Evolutionary conservation across 1,140 invertebrate species (phyloP).

Genomic region (Eurytemora carolleeae): DNA sequence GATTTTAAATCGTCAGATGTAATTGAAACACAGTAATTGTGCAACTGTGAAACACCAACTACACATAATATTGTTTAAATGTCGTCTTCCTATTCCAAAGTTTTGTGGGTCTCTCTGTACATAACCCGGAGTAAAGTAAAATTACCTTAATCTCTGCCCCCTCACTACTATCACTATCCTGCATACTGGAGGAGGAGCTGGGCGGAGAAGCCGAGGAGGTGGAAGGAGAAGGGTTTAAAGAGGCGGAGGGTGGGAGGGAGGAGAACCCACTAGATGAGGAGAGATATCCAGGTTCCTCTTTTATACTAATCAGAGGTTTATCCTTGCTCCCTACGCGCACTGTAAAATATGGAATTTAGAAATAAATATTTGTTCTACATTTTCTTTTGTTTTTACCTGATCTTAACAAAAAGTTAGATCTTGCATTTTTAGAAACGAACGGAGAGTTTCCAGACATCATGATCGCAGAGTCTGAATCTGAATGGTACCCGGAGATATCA

Average conservation of each 20-base stretch:
- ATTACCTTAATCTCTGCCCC: background rate
- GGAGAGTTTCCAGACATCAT: slow-evolving; percentile 38
- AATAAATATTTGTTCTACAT: background rate
- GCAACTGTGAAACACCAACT: no score
- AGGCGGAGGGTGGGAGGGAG: background rate
- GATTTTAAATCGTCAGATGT: no score
- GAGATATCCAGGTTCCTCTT: background rate
- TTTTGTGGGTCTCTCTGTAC: no score
- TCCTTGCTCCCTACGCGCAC: no score
- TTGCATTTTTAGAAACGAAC: slow-evolving; percentile 28
- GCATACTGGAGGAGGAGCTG: background rate
- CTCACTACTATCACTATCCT: slow-evolving; percentile 3
- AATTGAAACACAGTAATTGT: no score
- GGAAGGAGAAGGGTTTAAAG: slow-evolving; percentile 9
- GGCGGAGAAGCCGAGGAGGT: background rate
- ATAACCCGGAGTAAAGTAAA: no score
- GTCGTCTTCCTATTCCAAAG: no score
- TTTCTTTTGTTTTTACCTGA: slow-evolving; percentile 26
- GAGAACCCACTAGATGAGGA: background rate
- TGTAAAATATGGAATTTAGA: background rate
- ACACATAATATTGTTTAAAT: no score
- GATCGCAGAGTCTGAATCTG: slow-evolving; percentile 47
- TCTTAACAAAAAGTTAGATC: slow-evolving; percentile 32
- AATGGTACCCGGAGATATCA: slow-evolving; percentile 50
- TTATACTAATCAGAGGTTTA: no score